phyloP scores from a whole-genome alignment of 2,888 invertebrate genomes.

The Plagodis pulveraria region DNA sequence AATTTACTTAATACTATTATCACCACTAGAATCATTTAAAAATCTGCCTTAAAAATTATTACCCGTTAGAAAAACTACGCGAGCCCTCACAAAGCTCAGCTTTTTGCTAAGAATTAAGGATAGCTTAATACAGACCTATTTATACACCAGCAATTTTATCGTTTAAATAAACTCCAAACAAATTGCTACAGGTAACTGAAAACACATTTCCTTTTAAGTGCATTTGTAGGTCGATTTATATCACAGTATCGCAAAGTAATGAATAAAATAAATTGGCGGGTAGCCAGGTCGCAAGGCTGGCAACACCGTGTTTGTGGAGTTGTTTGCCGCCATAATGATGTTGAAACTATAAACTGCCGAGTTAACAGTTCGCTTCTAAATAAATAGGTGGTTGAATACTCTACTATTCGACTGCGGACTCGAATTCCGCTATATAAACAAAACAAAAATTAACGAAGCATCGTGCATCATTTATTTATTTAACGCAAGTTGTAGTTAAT shows the following conservation, averaged over 20 bases:
- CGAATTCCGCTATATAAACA: not conserved
- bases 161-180: constrained; percentile 17
- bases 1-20: too few relatives aligned
- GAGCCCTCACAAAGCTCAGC: too few relatives aligned
- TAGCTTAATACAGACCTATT: not conserved
- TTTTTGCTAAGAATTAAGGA: too few relatives aligned
- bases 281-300: constrained; percentile 32
- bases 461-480: too few relatives aligned
- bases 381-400: constrained; percentile 20
- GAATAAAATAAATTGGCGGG: constrained; percentile 38
- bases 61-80: too few relatives aligned
- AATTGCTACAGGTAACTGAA: constrained; percentile 22
- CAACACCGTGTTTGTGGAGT: constrained; percentile 25
- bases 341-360: constrained; percentile 36
- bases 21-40: too few relatives aligned
- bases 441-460: not conserved
- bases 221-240: constrained; percentile 29
- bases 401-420: not conserved
- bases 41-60: too few relatives aligned
- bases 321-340: constrained; percentile 40
- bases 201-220: constrained; percentile 28
- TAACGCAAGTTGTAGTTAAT: too few relatives aligned
- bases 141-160: constrained; percentile 1
- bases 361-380: constrained; percentile 34
- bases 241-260: constrained; percentile 33